These are phyloP conservation scores for Psilopsiagon aurifrons DNA, from an alignment of 2,113 vertebrate genomes.

Conservation along the genomic window DNA sequence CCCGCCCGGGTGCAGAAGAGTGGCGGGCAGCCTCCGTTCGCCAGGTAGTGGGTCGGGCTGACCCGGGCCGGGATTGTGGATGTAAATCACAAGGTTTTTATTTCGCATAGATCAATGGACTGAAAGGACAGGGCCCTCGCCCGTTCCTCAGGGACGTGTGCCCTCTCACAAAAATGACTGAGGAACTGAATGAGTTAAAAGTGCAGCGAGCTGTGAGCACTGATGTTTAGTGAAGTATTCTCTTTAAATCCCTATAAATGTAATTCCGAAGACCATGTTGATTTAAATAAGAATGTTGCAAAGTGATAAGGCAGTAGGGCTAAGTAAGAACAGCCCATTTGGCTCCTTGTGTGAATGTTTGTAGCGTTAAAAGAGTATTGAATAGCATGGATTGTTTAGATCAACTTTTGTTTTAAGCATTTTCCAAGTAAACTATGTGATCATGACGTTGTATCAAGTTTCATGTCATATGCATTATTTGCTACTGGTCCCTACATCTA, in stretches of 20 bases:
- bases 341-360: neutral
- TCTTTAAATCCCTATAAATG: neutral
- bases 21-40: neutral
- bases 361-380: accelerated
- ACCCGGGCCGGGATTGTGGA: neutral
- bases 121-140: accelerated
- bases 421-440: accelerated
- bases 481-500: neutral
- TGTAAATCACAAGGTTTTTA: accelerated
- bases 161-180: accelerated
- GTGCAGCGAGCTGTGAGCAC: accelerated
- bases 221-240: accelerated
- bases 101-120: accelerated
- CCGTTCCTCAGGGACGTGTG: accelerated
- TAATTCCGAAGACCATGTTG: too few species aligned
- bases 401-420: neutral
- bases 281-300: accelerated
- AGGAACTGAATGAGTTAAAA: too few species aligned
- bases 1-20: too few species aligned
- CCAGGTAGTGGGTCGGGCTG: neutral
- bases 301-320: accelerated
- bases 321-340: neutral
- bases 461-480: accelerated
- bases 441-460: accelerated
- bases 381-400: neutral